phyloP scores from a whole-genome alignment of 2,797 vertebrate genomes.

The Yasuhikotakia modesta region DNA sequence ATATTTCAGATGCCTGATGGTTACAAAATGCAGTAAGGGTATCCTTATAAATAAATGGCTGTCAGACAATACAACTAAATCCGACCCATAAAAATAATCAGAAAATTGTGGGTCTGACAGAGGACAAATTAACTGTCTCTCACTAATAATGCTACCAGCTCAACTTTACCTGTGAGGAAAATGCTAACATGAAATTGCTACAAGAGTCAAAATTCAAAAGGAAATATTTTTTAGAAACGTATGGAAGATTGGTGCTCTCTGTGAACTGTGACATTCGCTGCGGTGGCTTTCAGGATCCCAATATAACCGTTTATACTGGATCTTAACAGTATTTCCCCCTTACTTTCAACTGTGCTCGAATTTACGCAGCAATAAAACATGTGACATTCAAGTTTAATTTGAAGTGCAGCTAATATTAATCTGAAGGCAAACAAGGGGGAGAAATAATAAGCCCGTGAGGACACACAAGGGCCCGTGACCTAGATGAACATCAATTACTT shows the following conservation, averaged over 20 bases:
- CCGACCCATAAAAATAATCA: slow-evolving; percentile 23
- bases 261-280: slow-evolving; percentile 74
- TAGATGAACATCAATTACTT: slow-evolving; percentile 52
- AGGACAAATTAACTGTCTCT: slow-evolving; percentile 58
- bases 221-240: slow-evolving; percentile 64
- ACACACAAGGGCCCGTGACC: slow-evolving; percentile 27
- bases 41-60: not conserved
- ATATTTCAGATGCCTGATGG: not conserved
- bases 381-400: slow-evolving; percentile 79
- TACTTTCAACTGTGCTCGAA: slow-evolving; percentile 50
- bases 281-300: slow-evolving; percentile 64
- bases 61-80: not conserved
- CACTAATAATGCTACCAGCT: slow-evolving; percentile 61
- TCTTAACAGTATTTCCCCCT: slow-evolving; percentile 51
- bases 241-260: slow-evolving; percentile 69
- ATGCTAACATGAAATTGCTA: slow-evolving; percentile 60
- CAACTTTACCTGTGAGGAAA: slow-evolving; percentile 49
- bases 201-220: slow-evolving; percentile 67
- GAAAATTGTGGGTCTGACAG: slow-evolving; percentile 47
- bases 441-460: slow-evolving; percentile 59
- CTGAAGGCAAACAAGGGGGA: slow-evolving; percentile 44
- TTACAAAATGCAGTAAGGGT: not conserved
- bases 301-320: slow-evolving; percentile 65
- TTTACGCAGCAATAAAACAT: slow-evolving; percentile 75
- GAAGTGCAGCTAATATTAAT: slow-evolving; percentile 65